These are phyloP conservation scores for Siphlonurus alternatus DNA, from an alignment of 2,888 invertebrate species.

Conservation along the genomic window DNA sequence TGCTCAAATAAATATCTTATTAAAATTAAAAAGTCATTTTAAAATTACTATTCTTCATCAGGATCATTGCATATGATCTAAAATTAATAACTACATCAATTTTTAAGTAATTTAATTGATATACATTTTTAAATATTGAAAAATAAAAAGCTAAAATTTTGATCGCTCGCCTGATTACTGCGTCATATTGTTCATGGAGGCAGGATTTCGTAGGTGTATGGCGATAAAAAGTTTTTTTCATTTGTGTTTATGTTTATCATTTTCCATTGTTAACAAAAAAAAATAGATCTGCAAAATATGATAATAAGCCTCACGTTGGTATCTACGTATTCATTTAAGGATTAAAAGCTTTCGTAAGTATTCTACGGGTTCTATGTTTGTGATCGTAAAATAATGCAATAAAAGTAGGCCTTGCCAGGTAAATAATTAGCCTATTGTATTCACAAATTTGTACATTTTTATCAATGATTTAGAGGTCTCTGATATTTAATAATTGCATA, in stretches of 20 bases:
- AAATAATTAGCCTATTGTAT: neutral
- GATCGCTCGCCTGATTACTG: conserved; percentile 27
- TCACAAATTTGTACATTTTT: no score
- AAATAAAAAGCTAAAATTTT: neutral
- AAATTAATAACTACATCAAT: neutral
- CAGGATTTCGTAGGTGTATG: conserved; percentile 27
- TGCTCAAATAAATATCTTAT: conserved; percentile 10
- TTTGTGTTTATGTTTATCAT: conserved; percentile 7
- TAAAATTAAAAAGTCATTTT: neutral
- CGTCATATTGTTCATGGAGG: conserved; percentile 50
- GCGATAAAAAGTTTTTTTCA: conserved; percentile 9
- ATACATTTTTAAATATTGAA: neutral
- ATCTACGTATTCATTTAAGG: no score
- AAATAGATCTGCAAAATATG: no score
- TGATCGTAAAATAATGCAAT: neutral
- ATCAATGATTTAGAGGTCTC: no score
- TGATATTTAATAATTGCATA: no score
- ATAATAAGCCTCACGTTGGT: no score
- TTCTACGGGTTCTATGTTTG: neutral
- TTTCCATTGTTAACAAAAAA: no score
- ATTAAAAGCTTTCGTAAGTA: neutral
- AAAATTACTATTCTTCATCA: neutral
- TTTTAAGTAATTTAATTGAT: neutral
- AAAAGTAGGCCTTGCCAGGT: neutral
- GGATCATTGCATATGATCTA: neutral